These are phyloP conservation scores for Pollachius pollachius DNA, from an alignment of 2,113 vertebrate species.

Conservation along the genomic window DNA sequence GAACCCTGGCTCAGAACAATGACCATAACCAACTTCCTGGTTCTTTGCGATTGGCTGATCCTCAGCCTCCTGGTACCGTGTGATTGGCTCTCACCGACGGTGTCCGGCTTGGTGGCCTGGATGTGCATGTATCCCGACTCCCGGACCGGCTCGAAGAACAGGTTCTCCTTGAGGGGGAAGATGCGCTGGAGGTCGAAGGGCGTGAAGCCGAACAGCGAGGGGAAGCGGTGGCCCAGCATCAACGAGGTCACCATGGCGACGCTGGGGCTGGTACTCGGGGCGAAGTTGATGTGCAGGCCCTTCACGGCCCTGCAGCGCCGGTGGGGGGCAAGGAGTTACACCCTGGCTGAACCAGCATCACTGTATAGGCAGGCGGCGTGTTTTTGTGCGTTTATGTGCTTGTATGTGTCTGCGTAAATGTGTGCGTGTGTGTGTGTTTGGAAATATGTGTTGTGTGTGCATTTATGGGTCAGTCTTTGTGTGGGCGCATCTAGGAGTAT, in stretches of 20 bases:
- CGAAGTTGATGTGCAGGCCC: constrained; percentile 81
- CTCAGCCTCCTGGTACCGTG: not conserved
- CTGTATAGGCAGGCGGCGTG: no score
- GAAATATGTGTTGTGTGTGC: no score
- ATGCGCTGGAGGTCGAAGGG: constrained; percentile 62
- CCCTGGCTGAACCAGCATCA: no score
- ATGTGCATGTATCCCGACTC: constrained; percentile 88
- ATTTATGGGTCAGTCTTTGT: no score
- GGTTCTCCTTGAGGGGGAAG: constrained; percentile 75
- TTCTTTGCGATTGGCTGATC: no score
- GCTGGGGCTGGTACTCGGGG: constrained; percentile 37
- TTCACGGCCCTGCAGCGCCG: constrained; percentile 71
- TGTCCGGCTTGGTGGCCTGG: constrained; percentile 89
- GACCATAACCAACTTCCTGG: not conserved
- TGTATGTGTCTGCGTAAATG: no score
- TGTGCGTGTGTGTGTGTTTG: no score
- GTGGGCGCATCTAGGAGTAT: no score
- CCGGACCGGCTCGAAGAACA: constrained; percentile 59
- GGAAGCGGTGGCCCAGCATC: constrained; percentile 75
- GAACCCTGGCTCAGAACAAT: not conserved
- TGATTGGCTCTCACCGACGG: constrained; percentile 70
- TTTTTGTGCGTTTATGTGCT: no score
- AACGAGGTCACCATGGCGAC: constrained; percentile 49
- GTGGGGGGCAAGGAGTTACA: not conserved
- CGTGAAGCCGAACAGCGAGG: constrained; percentile 79